Conservation (phyloP, 1,140 invertebrate genomes). For the Achroia grisella region DNA sequence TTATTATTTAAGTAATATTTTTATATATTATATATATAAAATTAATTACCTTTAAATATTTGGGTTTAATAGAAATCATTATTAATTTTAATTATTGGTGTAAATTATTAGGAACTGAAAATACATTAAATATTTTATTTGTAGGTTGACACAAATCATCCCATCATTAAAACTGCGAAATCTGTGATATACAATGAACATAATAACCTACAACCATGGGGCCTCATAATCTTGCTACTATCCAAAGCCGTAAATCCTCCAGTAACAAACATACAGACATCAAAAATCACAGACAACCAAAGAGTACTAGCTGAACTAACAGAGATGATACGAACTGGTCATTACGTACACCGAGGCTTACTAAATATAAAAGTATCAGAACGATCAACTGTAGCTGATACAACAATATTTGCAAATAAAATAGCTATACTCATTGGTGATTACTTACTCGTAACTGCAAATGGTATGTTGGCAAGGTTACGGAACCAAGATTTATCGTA, state of each 20-base stretch:
- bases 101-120: too few species aligned
- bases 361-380: conserved; percentile 79
- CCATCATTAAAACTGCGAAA: conserved; percentile 91
- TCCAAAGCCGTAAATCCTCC: conserved; percentile 83
- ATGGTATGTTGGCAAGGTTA: conserved; percentile 85
- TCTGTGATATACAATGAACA: conserved; percentile 87
- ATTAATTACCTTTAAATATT: too few species aligned
- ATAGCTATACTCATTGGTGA: conserved; percentile 93
- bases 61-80: too few species aligned
- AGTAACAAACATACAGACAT: conserved; percentile 21
- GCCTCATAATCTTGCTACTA: conserved; percentile 87
- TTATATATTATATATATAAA: too few species aligned
- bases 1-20: too few species aligned
- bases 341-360: conserved; percentile 91
- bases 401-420: conserved; percentile 87
- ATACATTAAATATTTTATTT: conserved; percentile 9
- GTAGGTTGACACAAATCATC: conserved; percentile 89
- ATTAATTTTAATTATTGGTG: too few species aligned
- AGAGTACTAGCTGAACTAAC: conserved; percentile 90
- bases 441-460: conserved; percentile 88
- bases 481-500: conserved; percentile 84
- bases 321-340: conserved; percentile 96
- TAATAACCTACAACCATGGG: conserved; percentile 90
- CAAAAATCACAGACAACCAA: conserved; percentile 76
- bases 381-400: conserved; percentile 77